Evolutionary conservation across 2,888 invertebrate genomes (phyloP).

Genomic region (Dysmachus trigonus): DNA sequence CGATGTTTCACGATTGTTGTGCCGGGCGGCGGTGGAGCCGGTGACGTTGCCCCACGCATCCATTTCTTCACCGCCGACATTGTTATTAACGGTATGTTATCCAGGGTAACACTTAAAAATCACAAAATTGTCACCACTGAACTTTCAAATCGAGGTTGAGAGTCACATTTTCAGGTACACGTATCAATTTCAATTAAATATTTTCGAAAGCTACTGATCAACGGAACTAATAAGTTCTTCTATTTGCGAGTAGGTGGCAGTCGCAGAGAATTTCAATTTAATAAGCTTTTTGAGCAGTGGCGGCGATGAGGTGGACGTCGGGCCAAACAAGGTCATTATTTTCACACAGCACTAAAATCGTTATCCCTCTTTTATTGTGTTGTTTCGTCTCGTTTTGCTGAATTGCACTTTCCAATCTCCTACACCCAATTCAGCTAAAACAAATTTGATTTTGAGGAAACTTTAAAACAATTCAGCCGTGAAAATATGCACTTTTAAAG

Average conservation of each 20-base stretch:
- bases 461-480: too few relatives aligned
- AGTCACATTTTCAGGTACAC: neutral
- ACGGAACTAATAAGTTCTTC: neutral
- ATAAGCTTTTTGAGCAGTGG: neutral
- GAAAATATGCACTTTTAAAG: too few relatives aligned
- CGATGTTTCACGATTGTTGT: conserved; percentile 52
- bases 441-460: too few relatives aligned
- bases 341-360: neutral
- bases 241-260: neutral
- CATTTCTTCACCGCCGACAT: conserved; percentile 63
- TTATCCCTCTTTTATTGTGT: neutral
- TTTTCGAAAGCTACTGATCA: neutral
- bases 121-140: neutral
- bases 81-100: conserved; percentile 49
- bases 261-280: neutral
- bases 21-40: neutral
- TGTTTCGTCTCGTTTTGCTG: neutral
- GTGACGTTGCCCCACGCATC: conserved; percentile 56
- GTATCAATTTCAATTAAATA: neutral
- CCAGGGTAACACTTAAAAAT: neutral
- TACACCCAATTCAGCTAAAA: too few relatives aligned
- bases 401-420: neutral
- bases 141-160: neutral
- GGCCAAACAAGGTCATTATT: neutral
- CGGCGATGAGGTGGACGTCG: neutral